phyloP scores from a whole-genome alignment of 2,888 invertebrate genomes.

The Drosophila mettleri region DNA sequence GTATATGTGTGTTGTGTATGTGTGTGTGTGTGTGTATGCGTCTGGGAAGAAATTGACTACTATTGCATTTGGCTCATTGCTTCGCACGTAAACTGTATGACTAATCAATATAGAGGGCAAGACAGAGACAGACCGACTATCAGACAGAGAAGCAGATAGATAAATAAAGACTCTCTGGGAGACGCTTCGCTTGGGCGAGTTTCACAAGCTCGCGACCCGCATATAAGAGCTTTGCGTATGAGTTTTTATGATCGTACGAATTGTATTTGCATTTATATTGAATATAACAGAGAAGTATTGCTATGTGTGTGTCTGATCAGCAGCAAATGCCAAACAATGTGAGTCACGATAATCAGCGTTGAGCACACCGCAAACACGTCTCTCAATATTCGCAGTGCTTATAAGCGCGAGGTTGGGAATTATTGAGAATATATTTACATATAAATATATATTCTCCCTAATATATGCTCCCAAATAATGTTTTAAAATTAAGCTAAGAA shows the following conservation, averaged over 20 bases:
- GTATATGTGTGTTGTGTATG: conserved; percentile 10
- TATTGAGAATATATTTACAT: conserved; percentile 1
- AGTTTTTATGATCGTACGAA: conserved; percentile 42
- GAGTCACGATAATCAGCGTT: conserved; percentile 78
- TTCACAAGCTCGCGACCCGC: conserved; percentile 51
- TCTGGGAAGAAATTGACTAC: conserved; percentile 35
- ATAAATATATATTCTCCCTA: background rate
- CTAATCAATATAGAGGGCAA: conserved; percentile 56
- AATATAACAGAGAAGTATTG: conserved; percentile 24
- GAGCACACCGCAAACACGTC: conserved; percentile 73
- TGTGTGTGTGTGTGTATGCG: conserved; percentile 24
- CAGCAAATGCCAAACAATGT: conserved; percentile 74
- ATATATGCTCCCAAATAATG: too few species aligned
- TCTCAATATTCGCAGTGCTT: conserved; percentile 34
- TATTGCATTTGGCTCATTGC: conserved; percentile 49
- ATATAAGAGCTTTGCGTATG: conserved; percentile 36
- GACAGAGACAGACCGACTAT: conserved; percentile 6
- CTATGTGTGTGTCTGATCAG: conserved; percentile 48
- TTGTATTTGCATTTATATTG: conserved; percentile 65
- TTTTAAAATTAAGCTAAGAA: background rate
- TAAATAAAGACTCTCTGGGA: conserved; percentile 42
- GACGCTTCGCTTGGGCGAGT: conserved; percentile 51
- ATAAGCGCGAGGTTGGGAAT: conserved; percentile 37
- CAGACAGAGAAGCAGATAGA: conserved; percentile 11
- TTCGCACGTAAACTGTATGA: conserved; percentile 58